A percentile compares a stretch with the other conserved stretches of the same genome.
Evolutionary conservation across 2,797 vertebrate genomes (phyloP).

Genomic region (Meda fulgida): DNA sequence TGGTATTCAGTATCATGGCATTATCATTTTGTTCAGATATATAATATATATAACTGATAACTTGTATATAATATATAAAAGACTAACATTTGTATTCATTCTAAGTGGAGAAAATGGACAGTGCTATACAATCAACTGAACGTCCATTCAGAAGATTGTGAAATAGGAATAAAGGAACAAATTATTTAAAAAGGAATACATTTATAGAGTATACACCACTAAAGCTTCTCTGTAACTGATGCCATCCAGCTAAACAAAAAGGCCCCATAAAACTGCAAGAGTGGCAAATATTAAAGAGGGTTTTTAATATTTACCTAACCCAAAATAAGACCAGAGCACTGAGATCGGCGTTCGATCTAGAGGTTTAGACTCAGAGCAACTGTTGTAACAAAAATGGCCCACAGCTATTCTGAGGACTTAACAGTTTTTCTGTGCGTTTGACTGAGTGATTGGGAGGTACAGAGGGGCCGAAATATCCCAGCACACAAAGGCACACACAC

Average conservation of each 20-base stretch:
- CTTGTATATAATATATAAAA: not conserved
- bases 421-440: not conserved
- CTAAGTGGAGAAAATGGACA: not conserved
- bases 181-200: no score
- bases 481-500: not conserved
- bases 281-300: constrained; percentile 25
- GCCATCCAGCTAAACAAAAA: constrained; percentile 8
- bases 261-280: not conserved
- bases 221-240: constrained; percentile 7
- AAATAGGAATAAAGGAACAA: not conserved
- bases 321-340: constrained; percentile 31
- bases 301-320: constrained; percentile 46
- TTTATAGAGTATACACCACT: no score
- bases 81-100: constrained; percentile 18
- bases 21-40: not conserved
- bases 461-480: constrained; percentile 20
- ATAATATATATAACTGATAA: no score
- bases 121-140: constrained; percentile 27
- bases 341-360: constrained; percentile 2
- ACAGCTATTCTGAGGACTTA: constrained; percentile 16
- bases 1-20: not conserved
- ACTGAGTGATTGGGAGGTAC: constrained; percentile 1
- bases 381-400: constrained; percentile 23
- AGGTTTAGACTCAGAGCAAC: constrained; percentile 3
- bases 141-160: not conserved